These are phyloP conservation scores for Tachuris rubrigastra DNA, from an alignment of 2,113 vertebrate genomes.

Conservation along the genomic window DNA sequence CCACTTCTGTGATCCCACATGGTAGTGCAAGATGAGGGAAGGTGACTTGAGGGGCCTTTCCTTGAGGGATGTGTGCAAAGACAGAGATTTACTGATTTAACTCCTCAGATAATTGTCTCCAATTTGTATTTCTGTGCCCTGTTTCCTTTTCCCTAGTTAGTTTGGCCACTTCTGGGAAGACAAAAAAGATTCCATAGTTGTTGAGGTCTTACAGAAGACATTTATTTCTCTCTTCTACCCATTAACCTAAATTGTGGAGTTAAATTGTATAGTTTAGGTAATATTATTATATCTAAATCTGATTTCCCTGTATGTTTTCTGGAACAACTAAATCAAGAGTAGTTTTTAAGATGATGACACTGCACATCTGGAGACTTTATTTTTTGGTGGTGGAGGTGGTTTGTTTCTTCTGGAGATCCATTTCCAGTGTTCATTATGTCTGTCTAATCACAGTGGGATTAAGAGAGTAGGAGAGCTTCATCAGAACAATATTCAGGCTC, in stretches of 20 bases:
- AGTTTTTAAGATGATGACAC: neutral
- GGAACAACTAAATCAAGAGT: neutral
- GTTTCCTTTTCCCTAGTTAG: neutral
- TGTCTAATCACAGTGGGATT: neutral
- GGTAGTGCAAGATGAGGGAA: neutral
- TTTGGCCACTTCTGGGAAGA: neutral
- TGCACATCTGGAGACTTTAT: neutral
- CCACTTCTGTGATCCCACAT: neutral
- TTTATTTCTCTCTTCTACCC: neutral
- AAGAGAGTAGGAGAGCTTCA: neutral
- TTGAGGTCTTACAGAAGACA: neutral
- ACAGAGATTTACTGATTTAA: neutral
- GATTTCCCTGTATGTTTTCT: neutral
- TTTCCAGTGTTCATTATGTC: neutral
- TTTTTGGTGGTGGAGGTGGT: neutral
- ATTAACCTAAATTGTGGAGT: neutral
- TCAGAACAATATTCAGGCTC: neutral
- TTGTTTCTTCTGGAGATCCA: slow-evolving; percentile 30
- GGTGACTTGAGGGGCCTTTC: neutral
- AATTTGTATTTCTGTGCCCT: rapidly evolving
- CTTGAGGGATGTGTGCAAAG: neutral
- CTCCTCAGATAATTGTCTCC: neutral
- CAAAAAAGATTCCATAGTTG: neutral
- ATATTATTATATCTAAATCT: neutral
- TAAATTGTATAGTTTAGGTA: neutral